These are phyloP conservation scores for Pedicia rivosa DNA, from an alignment of 2,888 invertebrate genomes.

Conservation along the genomic window DNA sequence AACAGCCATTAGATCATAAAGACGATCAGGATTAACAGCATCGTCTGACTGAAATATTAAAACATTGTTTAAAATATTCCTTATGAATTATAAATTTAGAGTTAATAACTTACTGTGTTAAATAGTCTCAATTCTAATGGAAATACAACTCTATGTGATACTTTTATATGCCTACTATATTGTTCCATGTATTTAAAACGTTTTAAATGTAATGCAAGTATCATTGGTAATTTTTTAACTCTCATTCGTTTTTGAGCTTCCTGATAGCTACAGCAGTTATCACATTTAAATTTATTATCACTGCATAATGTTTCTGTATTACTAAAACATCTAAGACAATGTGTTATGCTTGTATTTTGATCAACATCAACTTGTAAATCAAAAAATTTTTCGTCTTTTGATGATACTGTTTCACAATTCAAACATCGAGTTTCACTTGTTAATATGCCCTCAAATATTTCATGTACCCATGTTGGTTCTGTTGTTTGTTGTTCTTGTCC, in stretches of 20 bases:
- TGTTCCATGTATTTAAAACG: constrained; percentile 97
- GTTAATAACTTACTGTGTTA: constrained; percentile 69
- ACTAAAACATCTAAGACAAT: constrained; percentile 94
- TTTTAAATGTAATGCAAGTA: constrained; percentile 93
- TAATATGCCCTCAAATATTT: constrained; percentile 97
- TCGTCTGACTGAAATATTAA: constrained; percentile 69
- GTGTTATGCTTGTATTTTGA: constrained; percentile 97
- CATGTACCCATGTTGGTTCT: constrained; percentile 98
- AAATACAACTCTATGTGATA: constrained; percentile 97
- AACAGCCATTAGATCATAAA: constrained; percentile 97
- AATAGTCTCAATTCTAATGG: constrained; percentile 93
- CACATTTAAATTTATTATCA: constrained; percentile 99
- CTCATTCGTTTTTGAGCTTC: constrained; percentile 98
- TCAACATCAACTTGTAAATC: constrained; percentile 99
- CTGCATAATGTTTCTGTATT: constrained; percentile 97
- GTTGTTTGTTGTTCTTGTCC: constrained; percentile 29
- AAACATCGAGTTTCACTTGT: constrained; percentile 98
- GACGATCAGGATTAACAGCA: constrained; percentile 92
- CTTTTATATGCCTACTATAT: constrained; percentile 95
- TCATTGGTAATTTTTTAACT: constrained; percentile 95
- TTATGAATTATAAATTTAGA: constrained; percentile 25
- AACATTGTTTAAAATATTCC: background rate
- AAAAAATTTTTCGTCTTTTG: constrained; percentile 98
- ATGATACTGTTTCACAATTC: constrained; percentile 98
- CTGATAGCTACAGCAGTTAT: constrained; percentile 97